A percentile compares a stretch with the other conserved stretches of the same genome.
Evolutionary conservation across 2,888 invertebrate genomes (phyloP).

Genomic region (Allolobophora icterica): DNA sequence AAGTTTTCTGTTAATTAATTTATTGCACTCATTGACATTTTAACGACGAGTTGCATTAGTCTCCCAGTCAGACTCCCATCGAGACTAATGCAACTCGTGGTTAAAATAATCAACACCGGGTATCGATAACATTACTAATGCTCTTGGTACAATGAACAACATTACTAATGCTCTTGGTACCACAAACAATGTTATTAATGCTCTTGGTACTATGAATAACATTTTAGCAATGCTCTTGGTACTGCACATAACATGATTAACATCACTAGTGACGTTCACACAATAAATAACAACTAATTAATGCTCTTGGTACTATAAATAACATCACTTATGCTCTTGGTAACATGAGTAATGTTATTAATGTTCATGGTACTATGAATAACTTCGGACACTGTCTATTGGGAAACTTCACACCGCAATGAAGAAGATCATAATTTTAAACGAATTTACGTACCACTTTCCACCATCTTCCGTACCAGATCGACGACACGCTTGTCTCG

Average conservation of each 20-base stretch:
- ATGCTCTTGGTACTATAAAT: background rate
- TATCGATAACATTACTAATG: background rate
- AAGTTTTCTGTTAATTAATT: too few relatives aligned
- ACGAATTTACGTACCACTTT: constrained; percentile 50
- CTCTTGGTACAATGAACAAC: background rate
- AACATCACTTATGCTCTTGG: background rate
- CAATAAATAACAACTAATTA: too few relatives aligned
- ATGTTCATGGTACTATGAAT: background rate
- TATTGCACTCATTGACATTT: too few relatives aligned
- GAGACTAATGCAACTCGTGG: too few relatives aligned
- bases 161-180: background rate
- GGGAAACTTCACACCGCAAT: too few relatives aligned
- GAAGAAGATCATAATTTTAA: too few relatives aligned
- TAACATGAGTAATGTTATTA: background rate
- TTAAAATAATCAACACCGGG: background rate
- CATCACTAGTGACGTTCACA: too few relatives aligned
- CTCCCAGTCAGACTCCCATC: too few relatives aligned
- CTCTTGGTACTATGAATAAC: background rate
- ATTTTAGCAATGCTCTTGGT: too few relatives aligned
- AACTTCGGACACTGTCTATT: background rate
- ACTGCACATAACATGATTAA: too few relatives aligned
- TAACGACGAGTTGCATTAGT: too few relatives aligned
- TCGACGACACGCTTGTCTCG: constrained; percentile 55
- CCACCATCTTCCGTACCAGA: constrained; percentile 52
- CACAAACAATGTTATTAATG: too few relatives aligned